These are phyloP conservation scores for Bugula neritina DNA, from an alignment of 2,888 invertebrate species.

Conservation along the genomic window DNA sequence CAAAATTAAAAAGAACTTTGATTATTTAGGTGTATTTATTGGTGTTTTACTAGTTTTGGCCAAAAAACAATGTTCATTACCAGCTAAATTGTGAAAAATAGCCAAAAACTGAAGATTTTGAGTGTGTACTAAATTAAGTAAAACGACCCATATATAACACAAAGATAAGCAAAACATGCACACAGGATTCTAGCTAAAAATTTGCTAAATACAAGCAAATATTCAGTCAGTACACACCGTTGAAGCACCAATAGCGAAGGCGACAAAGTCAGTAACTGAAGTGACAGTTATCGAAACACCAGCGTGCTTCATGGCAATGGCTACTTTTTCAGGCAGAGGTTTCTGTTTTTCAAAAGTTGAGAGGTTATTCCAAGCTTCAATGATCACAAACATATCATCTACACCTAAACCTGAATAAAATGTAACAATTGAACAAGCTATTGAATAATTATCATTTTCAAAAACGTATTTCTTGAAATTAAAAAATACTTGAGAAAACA, in stretches of 20 bases:
- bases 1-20: no score
- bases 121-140: no score
- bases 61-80: no score
- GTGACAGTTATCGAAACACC: constrained; percentile 79
- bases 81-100: no score
- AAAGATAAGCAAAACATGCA: background rate
- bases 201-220: no score
- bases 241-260: constrained; percentile 71
- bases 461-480: no score
- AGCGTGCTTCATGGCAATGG: constrained; percentile 68
- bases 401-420: constrained; percentile 55
- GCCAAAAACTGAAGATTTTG: no score
- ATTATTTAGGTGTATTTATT: no score
- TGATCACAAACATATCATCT: constrained; percentile 80
- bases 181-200: no score
- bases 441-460: background rate
- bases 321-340: constrained; percentile 63
- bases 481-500: no score
- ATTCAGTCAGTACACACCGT: no score
- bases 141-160: background rate
- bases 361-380: constrained; percentile 68
- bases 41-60: no score
- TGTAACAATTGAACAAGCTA: background rate
- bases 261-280: constrained; percentile 73
- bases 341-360: constrained; percentile 31